Conservation (phyloP, 1,140 invertebrate species). For the Lordiphosa collinella region DNA sequence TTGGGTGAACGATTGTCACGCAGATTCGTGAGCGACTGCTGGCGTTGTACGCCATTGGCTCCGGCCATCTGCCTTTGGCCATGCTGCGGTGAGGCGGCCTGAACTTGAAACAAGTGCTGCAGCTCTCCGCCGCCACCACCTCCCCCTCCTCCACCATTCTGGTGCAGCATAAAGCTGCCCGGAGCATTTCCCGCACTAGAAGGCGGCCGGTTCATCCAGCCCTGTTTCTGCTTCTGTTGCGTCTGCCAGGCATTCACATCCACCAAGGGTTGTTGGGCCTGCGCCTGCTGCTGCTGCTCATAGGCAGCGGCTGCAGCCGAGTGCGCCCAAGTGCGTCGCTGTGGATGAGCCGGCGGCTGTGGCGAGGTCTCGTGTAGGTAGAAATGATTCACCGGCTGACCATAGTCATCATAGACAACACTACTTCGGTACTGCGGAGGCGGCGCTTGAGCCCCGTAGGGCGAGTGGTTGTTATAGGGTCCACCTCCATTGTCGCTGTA, state of each 20-base stretch:
- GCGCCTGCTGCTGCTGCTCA: slow-evolving; percentile 65
- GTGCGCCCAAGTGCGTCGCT: slow-evolving; percentile 87
- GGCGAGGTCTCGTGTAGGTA: slow-evolving; percentile 85
- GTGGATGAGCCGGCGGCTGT: slow-evolving; percentile 81
- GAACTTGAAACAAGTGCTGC: slow-evolving; percentile 78
- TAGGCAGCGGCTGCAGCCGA: slow-evolving; percentile 82
- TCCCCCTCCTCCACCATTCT: slow-evolving; percentile 62
- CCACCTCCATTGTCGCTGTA: slow-evolving; percentile 70
- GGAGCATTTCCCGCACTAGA: slow-evolving; percentile 46
- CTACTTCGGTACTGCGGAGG: slow-evolving; percentile 56
- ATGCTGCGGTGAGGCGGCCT: slow-evolving; percentile 70
- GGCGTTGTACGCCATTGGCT: slow-evolving; percentile 72
- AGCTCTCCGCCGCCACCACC: slow-evolving; percentile 61
- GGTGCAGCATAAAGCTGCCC: slow-evolving; percentile 72
- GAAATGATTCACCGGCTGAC: slow-evolving; percentile 82
- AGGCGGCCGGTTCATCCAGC: slow-evolving; percentile 56
- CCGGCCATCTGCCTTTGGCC: slow-evolving; percentile 32
- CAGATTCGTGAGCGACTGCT: slow-evolving; percentile 69
- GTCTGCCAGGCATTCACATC: slow-evolving; percentile 74
- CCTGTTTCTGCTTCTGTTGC: slow-evolving; percentile 60
- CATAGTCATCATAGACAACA: slow-evolving; percentile 71
- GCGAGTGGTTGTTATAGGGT: slow-evolving; percentile 69
- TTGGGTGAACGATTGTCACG: slow-evolving; percentile 73
- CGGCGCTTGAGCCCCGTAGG: slow-evolving; percentile 26
- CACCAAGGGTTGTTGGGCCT: slow-evolving; percentile 58